Conservation (phyloP, 2,797 vertebrate genomes). For the Pseudochirops corinnae region DNA sequence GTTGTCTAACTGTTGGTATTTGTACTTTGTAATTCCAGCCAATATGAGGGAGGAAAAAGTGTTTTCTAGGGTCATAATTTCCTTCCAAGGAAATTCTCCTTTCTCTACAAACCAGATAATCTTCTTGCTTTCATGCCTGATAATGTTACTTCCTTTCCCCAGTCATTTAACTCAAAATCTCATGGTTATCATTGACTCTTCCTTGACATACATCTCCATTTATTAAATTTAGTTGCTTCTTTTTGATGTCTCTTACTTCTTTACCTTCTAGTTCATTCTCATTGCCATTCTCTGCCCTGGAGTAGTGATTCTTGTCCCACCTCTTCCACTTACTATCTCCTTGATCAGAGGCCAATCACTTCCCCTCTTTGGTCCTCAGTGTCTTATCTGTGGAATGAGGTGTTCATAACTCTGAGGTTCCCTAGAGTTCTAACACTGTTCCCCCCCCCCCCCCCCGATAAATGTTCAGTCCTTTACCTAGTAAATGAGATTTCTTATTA, state of each 20-base stretch:
- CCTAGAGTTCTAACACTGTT: background rate
- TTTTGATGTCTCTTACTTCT: background rate
- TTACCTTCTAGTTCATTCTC: too few species aligned
- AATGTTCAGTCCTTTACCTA: too few species aligned
- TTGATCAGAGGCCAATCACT: background rate
- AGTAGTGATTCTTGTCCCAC: slow-evolving; percentile 24
- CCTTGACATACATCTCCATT: background rate
- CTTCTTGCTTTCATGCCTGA: background rate
- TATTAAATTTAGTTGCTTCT: background rate
- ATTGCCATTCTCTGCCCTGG: background rate
- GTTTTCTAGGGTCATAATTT: slow-evolving; percentile 18
- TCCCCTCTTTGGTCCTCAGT: background rate
- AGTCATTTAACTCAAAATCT: background rate
- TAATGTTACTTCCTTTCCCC: background rate
- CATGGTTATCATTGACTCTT: background rate
- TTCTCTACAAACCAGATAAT: background rate
- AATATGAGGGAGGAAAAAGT: background rate
- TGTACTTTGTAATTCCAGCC: slow-evolving; percentile 6
- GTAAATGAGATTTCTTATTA: too few species aligned
- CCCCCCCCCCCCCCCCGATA: too few species aligned
- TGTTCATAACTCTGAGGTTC: background rate
- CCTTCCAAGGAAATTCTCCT: background rate
- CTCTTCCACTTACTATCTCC: background rate
- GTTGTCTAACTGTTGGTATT: background rate
- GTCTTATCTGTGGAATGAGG: background rate